These are phyloP conservation scores for Saiga tatarica DNA, from an alignment of 2,113 vertebrate genomes.

Conservation along the genomic window DNA sequence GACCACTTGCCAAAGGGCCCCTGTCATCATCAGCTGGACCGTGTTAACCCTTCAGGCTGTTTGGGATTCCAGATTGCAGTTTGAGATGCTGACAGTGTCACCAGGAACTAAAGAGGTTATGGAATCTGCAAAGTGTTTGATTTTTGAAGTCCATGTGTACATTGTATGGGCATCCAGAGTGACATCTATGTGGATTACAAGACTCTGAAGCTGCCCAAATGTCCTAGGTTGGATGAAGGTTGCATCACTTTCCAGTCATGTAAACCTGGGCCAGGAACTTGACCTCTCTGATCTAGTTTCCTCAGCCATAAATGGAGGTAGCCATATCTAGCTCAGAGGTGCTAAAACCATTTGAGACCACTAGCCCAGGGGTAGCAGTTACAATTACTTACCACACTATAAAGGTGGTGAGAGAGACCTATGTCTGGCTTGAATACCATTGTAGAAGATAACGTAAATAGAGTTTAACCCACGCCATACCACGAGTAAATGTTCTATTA, in stretches of 20 bases:
- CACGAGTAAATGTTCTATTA: rapidly evolving
- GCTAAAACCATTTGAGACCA: too few species aligned
- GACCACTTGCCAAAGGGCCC: neutral
- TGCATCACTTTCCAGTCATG: neutral
- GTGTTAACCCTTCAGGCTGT: neutral
- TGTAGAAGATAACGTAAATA: rapidly evolving
- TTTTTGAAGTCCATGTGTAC: neutral
- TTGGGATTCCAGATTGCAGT: too few species aligned
- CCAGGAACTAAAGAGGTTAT: neutral
- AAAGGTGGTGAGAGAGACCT: too few species aligned
- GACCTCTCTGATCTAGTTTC: neutral
- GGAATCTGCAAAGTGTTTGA: neutral
- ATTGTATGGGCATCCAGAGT: rapidly evolving
- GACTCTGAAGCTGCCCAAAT: neutral
- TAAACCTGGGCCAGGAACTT: neutral
- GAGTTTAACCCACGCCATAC: neutral
- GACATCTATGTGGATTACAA: neutral
- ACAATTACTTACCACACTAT: neutral
- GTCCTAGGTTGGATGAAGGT: rapidly evolving
- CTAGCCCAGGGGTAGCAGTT: rapidly evolving
- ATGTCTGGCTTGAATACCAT: neutral
- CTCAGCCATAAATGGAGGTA: neutral
- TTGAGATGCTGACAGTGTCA: neutral
- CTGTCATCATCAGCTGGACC: rapidly evolving
- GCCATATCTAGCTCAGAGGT: rapidly evolving